These are phyloP conservation scores for Neosilurus mollespiculum DNA, from an alignment of 2,797 vertebrate genomes.

Conservation along the genomic window DNA sequence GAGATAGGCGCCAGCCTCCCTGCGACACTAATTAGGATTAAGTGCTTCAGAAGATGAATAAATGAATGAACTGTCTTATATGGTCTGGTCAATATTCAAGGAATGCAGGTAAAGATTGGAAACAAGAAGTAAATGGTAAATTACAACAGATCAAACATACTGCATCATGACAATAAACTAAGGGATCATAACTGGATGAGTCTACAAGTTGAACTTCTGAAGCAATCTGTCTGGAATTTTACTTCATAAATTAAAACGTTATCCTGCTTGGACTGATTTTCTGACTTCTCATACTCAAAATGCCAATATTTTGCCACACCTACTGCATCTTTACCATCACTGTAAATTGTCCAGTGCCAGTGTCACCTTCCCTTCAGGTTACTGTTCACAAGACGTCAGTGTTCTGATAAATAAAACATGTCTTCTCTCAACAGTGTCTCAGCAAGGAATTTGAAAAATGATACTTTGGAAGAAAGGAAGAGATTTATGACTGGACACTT, in stretches of 20 bases:
- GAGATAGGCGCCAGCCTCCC: too few species aligned
- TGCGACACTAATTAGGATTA: too few species aligned
- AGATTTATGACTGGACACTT: conserved; percentile 39
- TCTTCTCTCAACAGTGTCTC: conserved; percentile 11
- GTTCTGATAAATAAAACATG: conserved; percentile 43
- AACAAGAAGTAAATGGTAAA: not conserved
- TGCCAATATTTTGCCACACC: not conserved
- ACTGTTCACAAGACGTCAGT: conserved; percentile 13
- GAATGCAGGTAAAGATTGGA: not conserved
- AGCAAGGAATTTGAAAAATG: conserved; percentile 37
- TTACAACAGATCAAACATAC: not conserved
- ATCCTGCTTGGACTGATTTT: not conserved
- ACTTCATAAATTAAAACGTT: not conserved
- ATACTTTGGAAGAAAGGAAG: conserved; percentile 18
- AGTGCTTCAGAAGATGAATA: too few species aligned
- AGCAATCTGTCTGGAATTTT: not conserved
- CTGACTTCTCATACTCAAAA: not conserved
- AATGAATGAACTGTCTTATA: too few species aligned
- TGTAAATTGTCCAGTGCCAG: not conserved
- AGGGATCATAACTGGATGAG: not conserved
- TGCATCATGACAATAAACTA: not conserved
- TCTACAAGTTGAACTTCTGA: not conserved
- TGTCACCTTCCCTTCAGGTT: not conserved
- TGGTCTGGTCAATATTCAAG: too few species aligned
- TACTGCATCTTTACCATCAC: not conserved